Evolutionary conservation across 2,113 vertebrate genomes (phyloP), one percentile per base, ranked within the genome.

Genomic region (Rhizomys pruinosus): DNA sequence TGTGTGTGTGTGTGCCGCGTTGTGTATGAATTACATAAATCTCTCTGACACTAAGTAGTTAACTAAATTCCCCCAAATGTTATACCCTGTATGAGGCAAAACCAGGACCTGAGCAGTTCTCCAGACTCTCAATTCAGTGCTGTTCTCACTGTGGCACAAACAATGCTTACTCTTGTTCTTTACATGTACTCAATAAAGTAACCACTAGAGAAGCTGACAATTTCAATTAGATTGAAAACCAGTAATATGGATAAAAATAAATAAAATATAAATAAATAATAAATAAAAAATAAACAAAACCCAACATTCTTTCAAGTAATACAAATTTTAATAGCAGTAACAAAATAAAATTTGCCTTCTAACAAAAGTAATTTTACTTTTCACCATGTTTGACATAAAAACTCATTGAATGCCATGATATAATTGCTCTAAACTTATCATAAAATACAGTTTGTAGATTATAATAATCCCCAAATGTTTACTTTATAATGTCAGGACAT

Each of bases 301-400:
- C 5, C 23, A 77, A 47, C 64, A 16, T 74, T 44, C 76, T 23
- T 42, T n/a, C 3, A 19, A 6, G 59, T 76, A 10, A 89, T 55
- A 27, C 52, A 74, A 27, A 63, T 57, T 88, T 37, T 11, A 27
- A 84, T 93, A 71, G 8, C 6, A 87, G 29, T 4, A 69, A 37
- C 69, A 69, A 74, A 73, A 7, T 61, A 71, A 71, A 66, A 76
- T 71, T 84, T 94, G 5, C 32, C 13, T 69, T 79, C 9, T 42
- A 16, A 13, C n/a, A 39, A 5, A 25, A 76, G 66, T 81, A 17
- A 90, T 78, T 92, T 89, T 47, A 77, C 10, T 20, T 66, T 94
- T 84, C 37, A n/a, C 61, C 29, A 57, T 55, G 37, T 69, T 79
- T 88, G 7, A 92, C 79, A 19, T 55, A 59, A 82, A 93, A 84